Percentiles rank a stretch among this genome's conserved stretches.
Evolutionary conservation across 1,140 invertebrate genomes (phyloP).

Genomic region (Brachionus manjavacas): DNA sequence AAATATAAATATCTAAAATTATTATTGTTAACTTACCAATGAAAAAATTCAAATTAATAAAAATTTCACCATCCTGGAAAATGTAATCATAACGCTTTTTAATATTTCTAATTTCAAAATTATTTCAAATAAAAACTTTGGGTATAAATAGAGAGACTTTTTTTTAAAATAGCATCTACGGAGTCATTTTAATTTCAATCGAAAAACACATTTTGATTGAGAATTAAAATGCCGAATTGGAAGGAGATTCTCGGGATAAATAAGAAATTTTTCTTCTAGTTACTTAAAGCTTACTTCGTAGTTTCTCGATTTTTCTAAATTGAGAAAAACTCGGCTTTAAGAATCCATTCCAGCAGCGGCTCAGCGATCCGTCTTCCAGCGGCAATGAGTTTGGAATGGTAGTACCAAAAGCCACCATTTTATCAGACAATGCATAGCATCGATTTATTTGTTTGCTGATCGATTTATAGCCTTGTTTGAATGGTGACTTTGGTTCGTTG

Average conservation of each 20-base stretch:
- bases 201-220: neutral
- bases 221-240: neutral
- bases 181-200: neutral
- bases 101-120: neutral
- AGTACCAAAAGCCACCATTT: constrained; percentile 17
- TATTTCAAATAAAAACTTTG: neutral
- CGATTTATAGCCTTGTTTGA: neutral
- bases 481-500: neutral
- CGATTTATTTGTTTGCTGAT: neutral
- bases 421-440: neutral
- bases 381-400: constrained; percentile 15
- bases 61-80: too few species aligned
- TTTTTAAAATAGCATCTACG: neutral
- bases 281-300: constrained; percentile 14
- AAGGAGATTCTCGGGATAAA: neutral
- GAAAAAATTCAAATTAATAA: too few species aligned
- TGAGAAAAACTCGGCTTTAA: neutral
- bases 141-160: neutral
- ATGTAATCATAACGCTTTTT: too few species aligned
- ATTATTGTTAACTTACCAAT: too few species aligned
- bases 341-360: constrained; percentile 11
- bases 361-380: neutral
- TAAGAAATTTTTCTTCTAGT: neutral
- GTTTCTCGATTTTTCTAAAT: constrained; percentile 25
- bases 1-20: too few species aligned